Percentiles rank a stretch among this genome's conserved stretches.
Evolutionary conservation across 2,888 invertebrate species (phyloP).

Genomic region (Brachylomia viminalis): DNA sequence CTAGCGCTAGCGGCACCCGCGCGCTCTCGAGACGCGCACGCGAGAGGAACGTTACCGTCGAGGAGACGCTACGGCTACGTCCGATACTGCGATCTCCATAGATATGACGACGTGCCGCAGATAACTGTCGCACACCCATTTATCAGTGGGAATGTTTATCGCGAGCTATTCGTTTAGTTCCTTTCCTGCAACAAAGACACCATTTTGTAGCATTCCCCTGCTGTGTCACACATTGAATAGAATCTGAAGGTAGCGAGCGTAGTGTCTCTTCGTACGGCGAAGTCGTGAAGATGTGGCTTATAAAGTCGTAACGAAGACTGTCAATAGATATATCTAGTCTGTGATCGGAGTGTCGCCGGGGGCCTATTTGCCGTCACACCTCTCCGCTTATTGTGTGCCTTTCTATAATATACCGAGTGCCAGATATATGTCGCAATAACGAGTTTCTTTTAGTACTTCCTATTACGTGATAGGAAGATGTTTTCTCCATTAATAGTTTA

Average conservation of each 20-base stretch:
- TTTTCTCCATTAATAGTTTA: constrained; percentile 43
- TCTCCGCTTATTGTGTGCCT: constrained; percentile 90
- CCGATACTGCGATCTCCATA: constrained; percentile 27
- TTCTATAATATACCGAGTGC: constrained; percentile 87
- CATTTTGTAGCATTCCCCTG: constrained; percentile 17
- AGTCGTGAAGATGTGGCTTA: constrained; percentile 83
- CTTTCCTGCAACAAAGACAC: constrained; percentile 22
- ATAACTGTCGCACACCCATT: constrained; percentile 37
- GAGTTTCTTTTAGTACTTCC: constrained; percentile 71
- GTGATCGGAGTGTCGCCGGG: constrained; percentile 90
- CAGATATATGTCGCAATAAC: constrained; percentile 76
- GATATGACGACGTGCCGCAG: constrained; percentile 21
- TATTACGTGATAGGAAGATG: constrained; percentile 24
- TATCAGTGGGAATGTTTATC: constrained; percentile 42
- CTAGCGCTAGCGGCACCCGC: constrained; percentile 60
- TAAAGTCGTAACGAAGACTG: constrained; percentile 86
- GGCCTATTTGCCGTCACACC: constrained; percentile 88
- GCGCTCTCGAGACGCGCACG: constrained; percentile 24
- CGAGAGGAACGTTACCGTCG: constrained; percentile 56
- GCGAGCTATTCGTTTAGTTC: constrained; percentile 31
- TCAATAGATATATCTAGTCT: constrained; percentile 89
- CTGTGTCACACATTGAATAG: constrained; percentile 25
- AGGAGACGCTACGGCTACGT: constrained; percentile 48
- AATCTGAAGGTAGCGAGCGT: constrained; percentile 67
- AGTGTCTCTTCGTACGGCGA: constrained; percentile 75